These are phyloP conservation scores for Caenorhabditis imperialis DNA, from an alignment of 2,888 invertebrate species.

Conservation along the genomic window DNA sequence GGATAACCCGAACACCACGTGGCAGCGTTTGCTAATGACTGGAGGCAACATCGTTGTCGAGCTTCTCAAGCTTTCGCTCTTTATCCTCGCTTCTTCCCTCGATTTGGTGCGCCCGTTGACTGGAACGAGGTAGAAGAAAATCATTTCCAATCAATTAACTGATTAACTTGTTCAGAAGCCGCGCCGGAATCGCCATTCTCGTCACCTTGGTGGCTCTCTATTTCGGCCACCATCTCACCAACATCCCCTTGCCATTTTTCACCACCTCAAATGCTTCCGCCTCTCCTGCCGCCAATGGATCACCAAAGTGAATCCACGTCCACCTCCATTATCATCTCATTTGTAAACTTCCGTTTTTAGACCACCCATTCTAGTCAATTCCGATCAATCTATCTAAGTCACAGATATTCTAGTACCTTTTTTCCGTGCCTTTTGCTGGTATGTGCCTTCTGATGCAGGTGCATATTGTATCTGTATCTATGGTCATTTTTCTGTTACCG, in stretches of 20 bases:
- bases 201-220: constrained; percentile 25
- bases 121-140: constrained; percentile 63
- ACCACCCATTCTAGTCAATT: constrained; percentile 22
- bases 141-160: too few species aligned
- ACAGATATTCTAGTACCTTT: constrained; percentile 16
- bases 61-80: constrained; percentile 72
- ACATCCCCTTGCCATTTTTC: constrained; percentile 6
- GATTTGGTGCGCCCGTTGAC: constrained; percentile 73
- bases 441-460: constrained; percentile 13
- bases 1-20: constrained; percentile 46
- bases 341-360: constrained; percentile 3
- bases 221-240: constrained; percentile 42
- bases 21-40: constrained; percentile 54
- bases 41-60: constrained; percentile 67
- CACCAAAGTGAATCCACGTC: neutral
- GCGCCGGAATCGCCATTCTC: constrained; percentile 37
- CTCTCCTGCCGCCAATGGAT: constrained; percentile 1
- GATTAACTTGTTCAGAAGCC: constrained; percentile 35
- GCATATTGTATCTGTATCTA: constrained; percentile 26
- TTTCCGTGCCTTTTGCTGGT: constrained; percentile 9
- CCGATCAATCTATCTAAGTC: constrained; percentile 17
- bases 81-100: constrained; percentile 70
- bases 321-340: constrained; percentile 33
- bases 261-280: neutral
- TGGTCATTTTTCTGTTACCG: constrained; percentile 3